These are phyloP conservation scores for Spodoptera litura DNA, from an alignment of 1,140 invertebrate species.

Conservation along the genomic window DNA sequence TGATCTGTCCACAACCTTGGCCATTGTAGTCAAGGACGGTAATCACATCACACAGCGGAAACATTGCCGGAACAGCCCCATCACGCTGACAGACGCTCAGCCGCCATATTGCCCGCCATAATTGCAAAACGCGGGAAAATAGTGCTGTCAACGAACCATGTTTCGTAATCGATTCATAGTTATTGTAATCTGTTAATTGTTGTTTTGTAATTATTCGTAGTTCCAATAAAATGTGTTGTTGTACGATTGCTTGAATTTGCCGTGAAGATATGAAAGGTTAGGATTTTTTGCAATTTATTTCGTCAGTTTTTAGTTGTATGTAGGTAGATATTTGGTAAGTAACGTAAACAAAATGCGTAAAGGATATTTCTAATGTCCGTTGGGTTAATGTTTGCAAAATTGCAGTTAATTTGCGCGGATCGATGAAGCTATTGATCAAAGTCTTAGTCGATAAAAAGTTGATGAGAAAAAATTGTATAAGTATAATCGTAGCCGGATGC, in stretches of 20 bases:
- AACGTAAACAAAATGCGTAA: slow-evolving; percentile 5
- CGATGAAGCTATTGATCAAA: neutral
- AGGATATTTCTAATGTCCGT: slow-evolving; percentile 7
- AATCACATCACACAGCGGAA: slow-evolving; percentile 45
- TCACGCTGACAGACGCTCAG: slow-evolving; percentile 44
- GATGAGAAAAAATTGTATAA: slow-evolving; percentile 24
- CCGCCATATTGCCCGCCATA: slow-evolving; percentile 35
- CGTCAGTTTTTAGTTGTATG: slow-evolving; percentile 13
- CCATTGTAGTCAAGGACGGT: slow-evolving; percentile 53
- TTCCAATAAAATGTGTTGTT: slow-evolving; percentile 41
- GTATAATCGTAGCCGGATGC: slow-evolving; percentile 34
- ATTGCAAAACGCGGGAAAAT: slow-evolving; percentile 43
- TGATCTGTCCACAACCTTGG: slow-evolving; percentile 52
- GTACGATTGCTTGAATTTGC: slow-evolving; percentile 33
- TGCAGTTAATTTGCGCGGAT: neutral
- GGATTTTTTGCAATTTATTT: slow-evolving; percentile 29
- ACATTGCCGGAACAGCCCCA: slow-evolving; percentile 56
- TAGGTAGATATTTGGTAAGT: neutral
- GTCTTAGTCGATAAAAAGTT: slow-evolving; percentile 1
- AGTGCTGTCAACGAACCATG: slow-evolving; percentile 45
- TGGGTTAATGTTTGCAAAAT: neutral
- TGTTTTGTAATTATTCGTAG: slow-evolving; percentile 34
- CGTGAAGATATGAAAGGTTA: slow-evolving; percentile 29
- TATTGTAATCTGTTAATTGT: slow-evolving; percentile 38
- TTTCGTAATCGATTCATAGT: slow-evolving; percentile 37